Evolutionary conservation across 2,797 vertebrate genomes (phyloP), one percentile per base, ranked within the genome.

Genomic region (Percopsis omiscomaycus): DNA sequence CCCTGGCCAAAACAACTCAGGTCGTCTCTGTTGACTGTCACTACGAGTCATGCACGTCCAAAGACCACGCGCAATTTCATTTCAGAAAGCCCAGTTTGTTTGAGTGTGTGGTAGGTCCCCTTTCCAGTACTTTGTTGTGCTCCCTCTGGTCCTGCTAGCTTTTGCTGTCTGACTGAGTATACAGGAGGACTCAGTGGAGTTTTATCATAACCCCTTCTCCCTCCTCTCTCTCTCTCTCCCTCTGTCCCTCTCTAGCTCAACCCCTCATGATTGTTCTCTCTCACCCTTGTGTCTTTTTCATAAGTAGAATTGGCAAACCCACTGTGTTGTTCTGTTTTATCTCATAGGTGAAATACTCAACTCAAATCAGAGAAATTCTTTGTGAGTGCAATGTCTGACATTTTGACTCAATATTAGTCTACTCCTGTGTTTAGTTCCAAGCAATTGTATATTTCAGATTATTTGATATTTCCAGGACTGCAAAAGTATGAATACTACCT

Each of bases 341-440:
- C 92, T 92, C 92, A 82, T 84, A 87, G 88, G 88, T 88, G 87
- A 93, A 94, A 92, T 90, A 87, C 86, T 91, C 64, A 85, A 85
- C 78, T 84, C 80, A 61, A 85, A 78, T 83, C 84, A 86, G 88
- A 88, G 87, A 91, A 87, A 80, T 81, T 88, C 75, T 86, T 79
- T 90, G 84, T 77, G 66, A 75, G 69, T 61, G 59, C 68, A 67
- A 65, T 50, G 64, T 73, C 51, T 77, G 57, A 80, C 61, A 70
- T 66, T 55, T 71, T 66, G 64, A 68, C 68, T 79, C 58, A 66
- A 45, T 75, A 70, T 74, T 48, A 64, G 22, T 59, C 74, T 64
- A 42, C 61, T 74, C 42, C 44, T 53, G 61, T 73, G 69, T 78
- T 81, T 74, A 52, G 52, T 84, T 84, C 69, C 55, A 61, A 73